phyloP scores from a whole-genome alignment of 2,797 vertebrate species.

The Manis javanica region DNA sequence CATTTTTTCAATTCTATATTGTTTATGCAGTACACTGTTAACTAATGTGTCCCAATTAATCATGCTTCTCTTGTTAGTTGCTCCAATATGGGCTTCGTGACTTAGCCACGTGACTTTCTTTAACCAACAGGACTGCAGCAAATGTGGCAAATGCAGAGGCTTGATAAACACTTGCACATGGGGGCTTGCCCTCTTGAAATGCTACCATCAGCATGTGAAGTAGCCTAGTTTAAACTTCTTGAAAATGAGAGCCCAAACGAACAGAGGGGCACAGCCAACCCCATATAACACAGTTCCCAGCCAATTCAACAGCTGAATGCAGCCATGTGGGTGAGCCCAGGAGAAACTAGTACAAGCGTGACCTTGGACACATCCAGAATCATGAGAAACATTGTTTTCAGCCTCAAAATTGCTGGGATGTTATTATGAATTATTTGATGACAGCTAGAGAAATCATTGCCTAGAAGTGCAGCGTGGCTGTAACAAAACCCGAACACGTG shows the following conservation, averaged over 20 bases:
- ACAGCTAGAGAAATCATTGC: not conserved
- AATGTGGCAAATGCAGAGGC: not conserved
- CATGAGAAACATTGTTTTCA: not conserved
- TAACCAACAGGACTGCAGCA: not conserved
- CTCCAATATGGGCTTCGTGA: not conserved
- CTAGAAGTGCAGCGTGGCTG: not conserved
- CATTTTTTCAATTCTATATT: not conserved
- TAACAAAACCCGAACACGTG: conserved; percentile 16
- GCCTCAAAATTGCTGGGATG: not conserved
- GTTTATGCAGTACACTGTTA: not conserved
- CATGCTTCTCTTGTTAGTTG: not conserved
- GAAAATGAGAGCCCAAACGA: not conserved
- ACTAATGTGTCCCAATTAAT: not conserved
- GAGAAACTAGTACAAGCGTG: not conserved
- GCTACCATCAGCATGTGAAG: not conserved
- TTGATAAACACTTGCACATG: not conserved
- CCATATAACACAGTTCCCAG: not conserved
- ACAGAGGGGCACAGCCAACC: not conserved
- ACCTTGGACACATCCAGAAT: not conserved
- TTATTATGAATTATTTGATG: not conserved
- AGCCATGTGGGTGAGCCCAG: not conserved
- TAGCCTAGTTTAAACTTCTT: not conserved
- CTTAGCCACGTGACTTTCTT: not conserved
- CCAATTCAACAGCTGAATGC: not conserved
- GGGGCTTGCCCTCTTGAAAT: not conserved